phyloP scores from a whole-genome alignment of 2,797 vertebrate species.

The Nyctibius grandis region DNA sequence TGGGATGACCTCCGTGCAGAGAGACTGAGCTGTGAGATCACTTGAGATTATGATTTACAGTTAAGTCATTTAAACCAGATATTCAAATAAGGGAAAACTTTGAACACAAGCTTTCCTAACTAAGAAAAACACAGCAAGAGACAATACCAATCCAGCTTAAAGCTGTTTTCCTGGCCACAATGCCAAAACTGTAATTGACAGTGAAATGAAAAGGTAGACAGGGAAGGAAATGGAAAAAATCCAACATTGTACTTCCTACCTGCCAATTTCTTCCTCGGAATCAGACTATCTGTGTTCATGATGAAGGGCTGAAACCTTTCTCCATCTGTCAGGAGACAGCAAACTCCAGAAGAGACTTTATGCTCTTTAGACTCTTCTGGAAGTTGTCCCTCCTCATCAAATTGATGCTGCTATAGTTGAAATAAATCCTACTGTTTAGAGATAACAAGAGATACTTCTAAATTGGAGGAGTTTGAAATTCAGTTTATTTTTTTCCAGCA shows the following conservation, averaged over 20 bases:
- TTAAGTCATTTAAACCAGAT: background rate
- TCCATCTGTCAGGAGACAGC: background rate
- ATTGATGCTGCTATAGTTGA: background rate
- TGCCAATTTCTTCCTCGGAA: conserved; percentile 46
- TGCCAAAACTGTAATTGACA: background rate
- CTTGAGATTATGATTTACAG: background rate
- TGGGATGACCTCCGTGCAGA: background rate
- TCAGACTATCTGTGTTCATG: background rate
- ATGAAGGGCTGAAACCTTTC: background rate
- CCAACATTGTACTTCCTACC: conserved; percentile 3
- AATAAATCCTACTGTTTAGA: conserved; percentile 18
- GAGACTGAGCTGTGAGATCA: background rate
- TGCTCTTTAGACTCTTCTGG: background rate
- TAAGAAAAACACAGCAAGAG: background rate
- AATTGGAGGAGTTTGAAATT: background rate
- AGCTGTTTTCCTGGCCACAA: background rate
- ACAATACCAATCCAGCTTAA: background rate
- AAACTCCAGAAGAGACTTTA: conserved; percentile 30
- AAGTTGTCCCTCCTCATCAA: conserved; percentile 6
- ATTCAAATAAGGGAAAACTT: background rate
- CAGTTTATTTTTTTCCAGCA: background rate
- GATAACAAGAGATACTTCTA: background rate
- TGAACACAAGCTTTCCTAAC: background rate
- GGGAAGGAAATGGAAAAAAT: conserved; percentile 20
- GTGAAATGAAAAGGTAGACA: conserved; percentile 12